phyloP scores from a whole-genome alignment of 2,888 invertebrate genomes.

The Lepidocyrtoides sp. region DNA sequence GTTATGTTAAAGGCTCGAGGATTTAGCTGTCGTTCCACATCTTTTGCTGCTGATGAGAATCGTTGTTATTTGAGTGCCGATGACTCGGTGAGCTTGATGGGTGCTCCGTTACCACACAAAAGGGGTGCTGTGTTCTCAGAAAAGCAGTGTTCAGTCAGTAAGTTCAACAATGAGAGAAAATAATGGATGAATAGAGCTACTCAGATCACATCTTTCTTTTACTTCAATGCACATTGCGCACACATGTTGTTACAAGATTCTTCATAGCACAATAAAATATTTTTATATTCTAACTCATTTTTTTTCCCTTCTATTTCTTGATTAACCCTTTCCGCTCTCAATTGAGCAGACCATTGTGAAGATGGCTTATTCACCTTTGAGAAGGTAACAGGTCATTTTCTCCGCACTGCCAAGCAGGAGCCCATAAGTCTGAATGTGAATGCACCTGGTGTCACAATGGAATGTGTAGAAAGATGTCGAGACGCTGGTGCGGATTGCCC shows the following conservation, averaged over 20 bases:
- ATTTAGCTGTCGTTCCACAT: conserved; percentile 87
- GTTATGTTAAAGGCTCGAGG: conserved; percentile 86
- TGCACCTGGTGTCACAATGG: conserved; percentile 86
- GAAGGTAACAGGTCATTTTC: conserved; percentile 87
- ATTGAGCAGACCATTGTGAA: conserved; percentile 86
- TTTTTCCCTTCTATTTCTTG: background rate
- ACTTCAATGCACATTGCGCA: background rate
- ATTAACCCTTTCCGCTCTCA: conserved; percentile 86
- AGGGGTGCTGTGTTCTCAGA: conserved; percentile 86
- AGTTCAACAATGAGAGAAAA: conserved; percentile 80
- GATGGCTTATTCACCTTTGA: conserved; percentile 87
- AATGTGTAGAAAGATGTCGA: conserved; percentile 86
- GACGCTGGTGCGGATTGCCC: conserved; percentile 87
- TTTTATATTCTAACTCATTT: background rate
- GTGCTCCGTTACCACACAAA: conserved; percentile 86
- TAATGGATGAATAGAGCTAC: background rate
- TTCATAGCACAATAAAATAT: background rate
- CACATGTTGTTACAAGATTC: too few relatives aligned
- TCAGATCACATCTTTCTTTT: background rate
- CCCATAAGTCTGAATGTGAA: conserved; percentile 86
- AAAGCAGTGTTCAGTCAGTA: conserved; percentile 87
- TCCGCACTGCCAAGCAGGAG: conserved; percentile 87
- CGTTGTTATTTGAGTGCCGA: conserved; percentile 87
- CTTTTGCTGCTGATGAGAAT: conserved; percentile 86
- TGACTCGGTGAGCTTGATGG: conserved; percentile 86